Base-by-base conservation (phyloP, 1,140 invertebrate species). In the Dryas iulia region DNA sequence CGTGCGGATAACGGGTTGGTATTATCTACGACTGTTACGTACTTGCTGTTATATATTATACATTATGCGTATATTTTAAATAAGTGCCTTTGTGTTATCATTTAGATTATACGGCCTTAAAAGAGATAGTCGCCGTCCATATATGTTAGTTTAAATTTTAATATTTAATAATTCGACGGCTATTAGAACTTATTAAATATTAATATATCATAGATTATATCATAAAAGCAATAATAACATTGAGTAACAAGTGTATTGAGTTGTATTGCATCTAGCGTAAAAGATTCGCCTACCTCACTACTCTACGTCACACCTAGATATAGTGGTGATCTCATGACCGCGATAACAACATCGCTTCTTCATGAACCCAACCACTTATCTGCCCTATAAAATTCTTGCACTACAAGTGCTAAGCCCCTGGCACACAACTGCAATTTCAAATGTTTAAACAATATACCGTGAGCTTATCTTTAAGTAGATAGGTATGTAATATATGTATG, bases 241-340 rank as follows among this genome's bases (percentile, higher is more conserved):
- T 47, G 10, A 8, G 8, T 1, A 47, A 18, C 18, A 14, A 47
- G 39, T 21, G 8, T 1, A 47, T 8, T 47, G 39, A 47, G 39
- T 21, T 47, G 2, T 47, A 47, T 47, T 47, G 39, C 8, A 47
- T 10, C 39, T 47, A 21, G 39, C 39, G 14, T 21, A 2, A 8
- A 21, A 47, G 39, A 18, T 47, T 62, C 64, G 65, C 70, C 69
- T 71, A 71, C 69, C 69, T 71, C 59, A 68, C 61, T 14, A 30
- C 10, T 21, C 31, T n/a, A 87, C 86, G 87, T 90, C 86, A 88
- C 75, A 77, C 80, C 77, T 83, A 81, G 70, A 82, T 86, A 86
- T 90, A 90, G 82, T 78, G 84, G 81, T 90, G 87, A 90, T 87
- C 82, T 90, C 86, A 90, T 69, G 39, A 64, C 28, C 26, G 35